Evolutionary conservation across 2,113 vertebrate genomes (phyloP), one percentile per base, ranked within the genome.

Genomic region (Saccopteryx bilineata): DNA sequence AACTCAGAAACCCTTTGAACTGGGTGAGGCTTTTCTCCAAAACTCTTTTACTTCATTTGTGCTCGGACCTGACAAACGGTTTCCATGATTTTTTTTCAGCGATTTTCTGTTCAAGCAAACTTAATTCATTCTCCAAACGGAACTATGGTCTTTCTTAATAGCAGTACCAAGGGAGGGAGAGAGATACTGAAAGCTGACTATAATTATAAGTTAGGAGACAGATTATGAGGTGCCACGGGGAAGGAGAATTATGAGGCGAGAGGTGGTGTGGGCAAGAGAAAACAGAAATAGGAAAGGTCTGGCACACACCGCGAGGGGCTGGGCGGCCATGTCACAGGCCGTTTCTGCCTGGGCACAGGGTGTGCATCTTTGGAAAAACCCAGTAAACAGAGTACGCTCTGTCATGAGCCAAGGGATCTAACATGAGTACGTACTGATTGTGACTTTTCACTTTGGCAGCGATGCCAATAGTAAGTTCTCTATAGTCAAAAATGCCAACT

Each of bases 91-190:
- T 93, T 92, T 89, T 89, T 54, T 50, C 28, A 92, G 84, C 54
- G 93, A 96, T 91, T 98, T 97, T 97, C 71, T 87, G 66, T 87
- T 96, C 63, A 90, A 91, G 48, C 90, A 84, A 94, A 95, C 23
- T 63, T 84, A 71, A 87, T 89, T 95, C 79, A 88, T 86, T 92
- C 56, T 95, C 95, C 85, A 96, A 94, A 91, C 48, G 84, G 94
- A 94, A 96, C 50, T 81, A 46, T 5, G 66, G 76, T 65, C 39
- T 90, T n/a, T 94, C 82, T 90, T 13, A 71, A 91, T 82, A 94
- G 65, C 65, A 84, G 39, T 88, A 93, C 86, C 60, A 86, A 93
- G 90, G 81, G 86, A 81, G 23, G 50, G 80, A 65, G 90, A 74
- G 80, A 46, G 46, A 76, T 90, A 76, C 89, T 86, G 63, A 81